phyloP scores from a whole-genome alignment of 2,888 invertebrate genomes.

The Temnothorax ravouxi region DNA sequence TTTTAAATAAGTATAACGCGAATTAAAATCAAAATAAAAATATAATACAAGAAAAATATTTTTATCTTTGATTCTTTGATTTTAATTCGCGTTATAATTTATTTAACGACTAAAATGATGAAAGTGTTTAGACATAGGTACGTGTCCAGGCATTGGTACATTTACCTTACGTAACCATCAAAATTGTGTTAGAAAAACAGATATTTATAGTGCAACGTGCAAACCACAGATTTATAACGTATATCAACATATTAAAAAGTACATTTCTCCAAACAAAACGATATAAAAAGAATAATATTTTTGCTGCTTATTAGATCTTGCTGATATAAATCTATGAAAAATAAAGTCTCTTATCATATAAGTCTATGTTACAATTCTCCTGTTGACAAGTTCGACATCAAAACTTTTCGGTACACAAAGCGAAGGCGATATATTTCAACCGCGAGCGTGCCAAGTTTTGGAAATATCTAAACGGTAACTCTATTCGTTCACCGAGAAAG shows the following conservation, averaged over 20 bases:
- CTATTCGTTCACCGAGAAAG: conserved; percentile 68
- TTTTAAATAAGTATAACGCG: too few relatives aligned
- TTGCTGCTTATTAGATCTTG: neutral
- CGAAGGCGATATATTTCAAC: conserved; percentile 43
- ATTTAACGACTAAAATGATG: too few relatives aligned
- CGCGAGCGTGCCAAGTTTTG: conserved; percentile 64
- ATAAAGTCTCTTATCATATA: neutral
- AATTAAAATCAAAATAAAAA: too few relatives aligned
- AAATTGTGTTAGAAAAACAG: neutral
- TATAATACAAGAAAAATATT: too few relatives aligned
- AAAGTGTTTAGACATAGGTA: too few relatives aligned
- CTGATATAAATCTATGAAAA: neutral
- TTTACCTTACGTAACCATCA: neutral
- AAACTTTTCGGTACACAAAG: conserved; percentile 57
- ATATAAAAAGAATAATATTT: neutral
- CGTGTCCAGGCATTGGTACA: neutral
- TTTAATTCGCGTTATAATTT: too few relatives aligned
- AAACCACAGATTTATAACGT: neutral
- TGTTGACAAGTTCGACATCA: conserved; percentile 12
- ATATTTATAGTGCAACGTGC: neutral
- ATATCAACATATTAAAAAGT: neutral
- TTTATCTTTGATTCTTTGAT: too few relatives aligned
- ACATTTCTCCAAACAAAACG: neutral
- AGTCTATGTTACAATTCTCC: neutral
- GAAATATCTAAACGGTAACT: conserved; percentile 63